Percentiles rank a stretch among this genome's conserved stretches.
Evolutionary conservation across 2,888 invertebrate genomes (phyloP).

Genomic region (Tyria jacobaeae): DNA sequence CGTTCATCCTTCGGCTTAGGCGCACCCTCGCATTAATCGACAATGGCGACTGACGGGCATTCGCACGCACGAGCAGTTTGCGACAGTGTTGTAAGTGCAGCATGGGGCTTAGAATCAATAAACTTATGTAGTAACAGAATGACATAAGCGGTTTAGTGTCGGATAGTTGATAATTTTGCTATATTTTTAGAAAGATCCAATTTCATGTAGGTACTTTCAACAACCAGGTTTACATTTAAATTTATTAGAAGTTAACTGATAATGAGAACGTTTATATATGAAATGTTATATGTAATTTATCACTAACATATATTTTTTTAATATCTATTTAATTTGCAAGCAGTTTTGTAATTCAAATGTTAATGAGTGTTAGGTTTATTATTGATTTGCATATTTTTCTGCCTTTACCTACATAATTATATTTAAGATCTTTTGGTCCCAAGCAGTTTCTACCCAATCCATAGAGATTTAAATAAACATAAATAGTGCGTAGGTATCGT

Average conservation of each 20-base stretch:
- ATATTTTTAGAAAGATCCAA: neutral
- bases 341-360: too few species aligned
- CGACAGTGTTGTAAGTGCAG: conserved; percentile 61
- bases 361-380: too few species aligned
- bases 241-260: too few species aligned
- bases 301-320: too few species aligned
- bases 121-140: conserved; percentile 18
- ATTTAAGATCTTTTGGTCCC: conserved; percentile 23
- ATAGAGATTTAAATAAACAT: conserved; percentile 65
- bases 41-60: conserved; percentile 62
- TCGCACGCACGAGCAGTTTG: conserved; percentile 66
- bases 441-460: conserved; percentile 31
- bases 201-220: neutral
- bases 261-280: too few species aligned
- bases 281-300: too few species aligned
- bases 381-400: too few species aligned
- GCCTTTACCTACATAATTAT: too few species aligned
- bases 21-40: conserved; percentile 64
- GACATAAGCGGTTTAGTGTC: conserved; percentile 27
- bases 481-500: conserved; percentile 60
- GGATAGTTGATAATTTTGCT: neutral
- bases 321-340: too few species aligned
- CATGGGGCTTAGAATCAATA: conserved; percentile 54
- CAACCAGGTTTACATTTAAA: too few species aligned
- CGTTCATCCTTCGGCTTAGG: conserved; percentile 50